A percentile compares a stretch with the other conserved stretches of the same genome.
Conservation (phyloP, 2,113 vertebrate genomes). For the Cacatua alba region DNA sequence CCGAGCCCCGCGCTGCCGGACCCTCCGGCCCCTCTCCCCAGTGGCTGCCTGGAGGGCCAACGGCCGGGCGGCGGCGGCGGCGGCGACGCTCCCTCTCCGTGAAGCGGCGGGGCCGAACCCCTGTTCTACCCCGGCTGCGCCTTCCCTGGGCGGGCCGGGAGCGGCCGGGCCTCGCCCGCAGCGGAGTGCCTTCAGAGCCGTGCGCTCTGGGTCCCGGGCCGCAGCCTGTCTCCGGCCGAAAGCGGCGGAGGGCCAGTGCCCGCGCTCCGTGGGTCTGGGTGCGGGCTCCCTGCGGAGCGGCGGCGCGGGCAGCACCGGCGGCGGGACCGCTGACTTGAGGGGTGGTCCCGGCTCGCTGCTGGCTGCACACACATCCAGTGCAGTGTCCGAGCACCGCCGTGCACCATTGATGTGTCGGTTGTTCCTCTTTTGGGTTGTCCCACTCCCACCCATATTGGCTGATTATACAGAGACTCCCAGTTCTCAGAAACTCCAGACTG, state of each 20-base stretch:
- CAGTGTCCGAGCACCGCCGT: fast-evolving
- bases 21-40: background rate
- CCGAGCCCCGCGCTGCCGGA: too few species aligned
- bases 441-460: fast-evolving
- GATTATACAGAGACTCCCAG: fast-evolving
- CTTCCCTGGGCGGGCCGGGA: background rate
- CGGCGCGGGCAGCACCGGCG: background rate
- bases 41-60: background rate
- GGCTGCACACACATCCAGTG: background rate
- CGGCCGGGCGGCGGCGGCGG: background rate
- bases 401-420: fast-evolving
- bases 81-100: background rate
- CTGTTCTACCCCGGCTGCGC: background rate
- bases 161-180: too few species aligned
- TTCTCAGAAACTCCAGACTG: background rate
- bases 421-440: fast-evolving
- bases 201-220: background rate
- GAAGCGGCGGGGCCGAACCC: background rate
- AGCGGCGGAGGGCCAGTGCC: background rate
- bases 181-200: background rate
- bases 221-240: background rate
- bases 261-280: background rate
- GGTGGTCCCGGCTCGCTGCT: background rate
- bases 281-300: background rate
- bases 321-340: background rate